Conservation (phyloP, 2,797 vertebrate species). For the Scomberomorus guttatus region DNA sequence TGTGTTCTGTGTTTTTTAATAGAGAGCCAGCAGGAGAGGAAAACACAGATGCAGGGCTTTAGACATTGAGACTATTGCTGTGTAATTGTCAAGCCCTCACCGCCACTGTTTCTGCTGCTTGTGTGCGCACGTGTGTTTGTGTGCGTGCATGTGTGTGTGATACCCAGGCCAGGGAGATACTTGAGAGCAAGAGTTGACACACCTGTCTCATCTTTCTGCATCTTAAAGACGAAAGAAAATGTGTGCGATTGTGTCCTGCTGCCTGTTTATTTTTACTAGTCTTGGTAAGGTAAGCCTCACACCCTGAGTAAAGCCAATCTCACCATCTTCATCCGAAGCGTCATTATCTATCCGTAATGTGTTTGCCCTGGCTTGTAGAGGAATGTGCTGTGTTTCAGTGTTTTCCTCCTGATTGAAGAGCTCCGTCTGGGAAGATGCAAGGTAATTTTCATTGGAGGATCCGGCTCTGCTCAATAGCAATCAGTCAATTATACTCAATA, state of each 20-base stretch:
- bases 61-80: conserved; percentile 3
- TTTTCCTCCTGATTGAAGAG: conserved; percentile 36
- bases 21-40: conserved; percentile 23
- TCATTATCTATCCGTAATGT: conserved; percentile 21
- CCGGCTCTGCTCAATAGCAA: conserved; percentile 53
- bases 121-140: background rate
- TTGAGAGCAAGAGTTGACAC: conserved; percentile 4
- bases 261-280: background rate
- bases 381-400: conserved; percentile 58
- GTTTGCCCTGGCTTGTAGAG: conserved; percentile 42
- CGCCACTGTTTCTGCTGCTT: background rate
- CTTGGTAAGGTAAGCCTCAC: background rate
- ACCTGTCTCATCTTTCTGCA: background rate
- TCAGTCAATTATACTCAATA: conserved; percentile 61
- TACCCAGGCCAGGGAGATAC: too few species aligned
- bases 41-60: conserved; percentile 3
- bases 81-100: background rate
- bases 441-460: conserved; percentile 63
- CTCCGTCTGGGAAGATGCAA: conserved; percentile 42
- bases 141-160: background rate
- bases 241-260: background rate
- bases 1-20: conserved; percentile 4
- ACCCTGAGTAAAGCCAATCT: background rate
- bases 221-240: conserved; percentile 11
- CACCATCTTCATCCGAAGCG: conserved; percentile 2